Evolutionary conservation across 2,113 vertebrate genomes (phyloP), one percentile per base, ranked within the genome.

Genomic region (Sapajus apella): DNA sequence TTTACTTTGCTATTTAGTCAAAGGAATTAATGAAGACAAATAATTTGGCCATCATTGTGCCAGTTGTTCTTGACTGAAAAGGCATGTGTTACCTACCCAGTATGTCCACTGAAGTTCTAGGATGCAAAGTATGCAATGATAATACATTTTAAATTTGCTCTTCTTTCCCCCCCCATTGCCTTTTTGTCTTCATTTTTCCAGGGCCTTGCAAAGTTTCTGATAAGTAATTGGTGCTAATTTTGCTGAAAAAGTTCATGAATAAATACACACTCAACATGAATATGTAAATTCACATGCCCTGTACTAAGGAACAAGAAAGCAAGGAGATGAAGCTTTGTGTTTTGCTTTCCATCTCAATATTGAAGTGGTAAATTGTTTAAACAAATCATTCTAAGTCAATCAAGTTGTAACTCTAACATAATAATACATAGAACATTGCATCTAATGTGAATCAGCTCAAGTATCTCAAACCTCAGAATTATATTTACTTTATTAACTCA

Each of bases 401-500:
- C n/a, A 52, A 20, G 56, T 55, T 85, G 23, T 84, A 84, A 40
- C 14, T 88, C 25, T 85, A 81, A 76, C 32, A 56, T 56, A 95
- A 95, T 87, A 95, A 95, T 21, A 37, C 58, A 37, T 58, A 95
- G 47, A 95, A 81, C n/a, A 76, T 32, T 95, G 50, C 50, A n/a
- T 89, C 66, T 27, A 72, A 2, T n/a, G 61, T 81, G 92, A 93
- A 18, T 91, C 77, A 85, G 23, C 70, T 70, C 66, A 70, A 79
- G 10, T 58, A 80, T 90, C 11, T 68, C 52, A 93, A 86, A 73
- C 8, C 23, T 72, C n/a, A 91, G 50, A 88, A 85, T 96, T 95
- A 18, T 55, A 81, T 96, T 91, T 90, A 6, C 45, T 90, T 94
- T 95, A 97, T 95, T 87, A 91, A 93, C 64, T 85, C 50, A 91